Evolutionary conservation across 2,113 vertebrate genomes (phyloP), one percentile per base, ranked within the genome.

Genomic region (Bubo bubo): DNA sequence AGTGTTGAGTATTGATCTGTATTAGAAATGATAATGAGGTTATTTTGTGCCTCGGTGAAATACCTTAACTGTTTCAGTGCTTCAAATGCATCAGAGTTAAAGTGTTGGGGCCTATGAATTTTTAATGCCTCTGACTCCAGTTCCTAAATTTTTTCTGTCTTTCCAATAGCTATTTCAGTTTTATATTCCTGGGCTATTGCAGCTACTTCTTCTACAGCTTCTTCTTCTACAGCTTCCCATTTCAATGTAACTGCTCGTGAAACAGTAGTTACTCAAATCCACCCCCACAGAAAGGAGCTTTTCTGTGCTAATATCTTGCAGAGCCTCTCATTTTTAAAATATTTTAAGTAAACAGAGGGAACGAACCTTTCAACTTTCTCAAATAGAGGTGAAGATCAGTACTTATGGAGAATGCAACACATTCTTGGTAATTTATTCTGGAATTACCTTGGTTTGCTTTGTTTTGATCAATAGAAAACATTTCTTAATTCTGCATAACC

Each of bases 21-120:
- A 98, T 98, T 98, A 98, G 98, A 98, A 97, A 98, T 98, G 98
- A 98, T 98, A 98, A 98, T 98, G 97, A 98, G 97, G 96, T 93
- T 81, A 96, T 97, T 97, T 97, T 96, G 88, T 81, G 55, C 76
- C 94, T 94, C 35, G 17, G 76, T 96, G 93, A 96, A 96, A 96
- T 96, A 88, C 89, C 98, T 98, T 97, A 98, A 97, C 98, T 82
- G 10, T 96, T 97, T 97, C 95, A 12, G 14, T 62, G 93, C 96
- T 96, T 37, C 75, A 79, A 58, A 84, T 97, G 60, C 89, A 94
- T 95, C 75, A 96, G 52, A 88, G 37, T 82, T 86, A 75, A 95
- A 96, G 53, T 52, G 79, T 58, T 73, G 45, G 49, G 86, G 39
- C 47, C 50, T 74, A 71, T 95, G 77, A 95, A 95, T 94, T 96